A percentile compares a stretch with the other conserved stretches of the same genome.
These are phyloP conservation scores for Cyanoderma ruficeps DNA, from an alignment of 2,113 vertebrate genomes.

Conservation along the genomic window DNA sequence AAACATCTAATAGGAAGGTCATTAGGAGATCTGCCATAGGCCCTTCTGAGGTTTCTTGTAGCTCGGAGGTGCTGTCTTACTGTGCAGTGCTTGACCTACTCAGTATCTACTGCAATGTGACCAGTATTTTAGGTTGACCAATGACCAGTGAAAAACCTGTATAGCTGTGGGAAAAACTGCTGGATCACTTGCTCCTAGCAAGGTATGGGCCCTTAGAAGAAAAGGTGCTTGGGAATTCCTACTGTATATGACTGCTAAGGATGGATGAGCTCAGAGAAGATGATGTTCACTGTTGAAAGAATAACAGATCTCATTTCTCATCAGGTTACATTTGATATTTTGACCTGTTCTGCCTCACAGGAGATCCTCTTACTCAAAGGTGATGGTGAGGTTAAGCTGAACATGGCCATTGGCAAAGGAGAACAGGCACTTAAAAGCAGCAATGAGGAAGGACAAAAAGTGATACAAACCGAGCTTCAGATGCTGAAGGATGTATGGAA, in stretches of 20 bases:
- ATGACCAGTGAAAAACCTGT: background rate
- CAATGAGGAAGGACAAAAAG: conserved; percentile 82
- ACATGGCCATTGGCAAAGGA: conserved; percentile 94
- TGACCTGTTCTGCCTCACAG: conserved; percentile 67
- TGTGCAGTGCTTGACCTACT: background rate
- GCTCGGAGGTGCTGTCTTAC: background rate
- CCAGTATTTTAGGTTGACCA: background rate
- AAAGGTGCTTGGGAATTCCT: background rate
- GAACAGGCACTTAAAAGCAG: conserved; percentile 86
- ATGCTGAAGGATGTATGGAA: conserved; percentile 86
- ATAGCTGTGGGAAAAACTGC: background rate
- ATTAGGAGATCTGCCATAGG: background rate
- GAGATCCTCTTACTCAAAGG: conserved; percentile 96
- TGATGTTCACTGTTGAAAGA: background rate
- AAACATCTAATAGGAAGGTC: background rate
- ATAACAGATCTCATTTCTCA: background rate
- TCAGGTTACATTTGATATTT: background rate
- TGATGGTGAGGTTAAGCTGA: conserved; percentile 95
- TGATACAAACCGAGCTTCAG: conserved; percentile 85
- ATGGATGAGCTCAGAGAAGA: background rate
- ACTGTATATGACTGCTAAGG: background rate
- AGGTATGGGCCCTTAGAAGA: background rate
- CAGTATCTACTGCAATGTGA: background rate
- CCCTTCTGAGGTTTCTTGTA: background rate
- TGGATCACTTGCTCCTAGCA: background rate